Evolutionary conservation across 1,140 invertebrate species (phyloP).

Genomic region (Pachypeltis micranthus): DNA sequence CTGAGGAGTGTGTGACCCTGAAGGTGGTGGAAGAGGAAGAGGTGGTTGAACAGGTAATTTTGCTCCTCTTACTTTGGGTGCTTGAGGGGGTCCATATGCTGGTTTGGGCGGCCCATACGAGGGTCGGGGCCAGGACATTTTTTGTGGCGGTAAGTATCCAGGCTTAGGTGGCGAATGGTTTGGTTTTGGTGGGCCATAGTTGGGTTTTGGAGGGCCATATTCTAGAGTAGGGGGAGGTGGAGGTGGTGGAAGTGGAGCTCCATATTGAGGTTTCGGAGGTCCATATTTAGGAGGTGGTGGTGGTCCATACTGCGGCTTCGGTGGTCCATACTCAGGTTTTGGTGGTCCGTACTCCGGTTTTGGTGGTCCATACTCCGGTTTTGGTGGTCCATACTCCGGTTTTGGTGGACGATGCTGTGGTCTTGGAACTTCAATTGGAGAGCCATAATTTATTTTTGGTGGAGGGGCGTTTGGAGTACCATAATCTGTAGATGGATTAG

Average conservation of each 20-base stretch:
- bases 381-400: not conserved
- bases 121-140: slow-evolving; percentile 15
- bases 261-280: not conserved
- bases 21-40: not conserved
- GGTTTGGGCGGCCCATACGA: slow-evolving; percentile 18
- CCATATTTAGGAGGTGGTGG: not conserved
- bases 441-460: not conserved
- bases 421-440: not conserved
- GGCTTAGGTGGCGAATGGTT: slow-evolving; percentile 17
- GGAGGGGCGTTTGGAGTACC: not conserved
- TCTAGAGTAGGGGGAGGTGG: slow-evolving; percentile 11
- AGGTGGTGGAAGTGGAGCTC: not conserved
- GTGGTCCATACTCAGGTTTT: not conserved
- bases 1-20: not conserved
- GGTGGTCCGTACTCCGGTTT: slow-evolving; percentile 3
- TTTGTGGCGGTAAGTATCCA: slow-evolving; percentile 18
- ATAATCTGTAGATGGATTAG: not conserved
- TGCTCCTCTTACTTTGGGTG: not conserved
- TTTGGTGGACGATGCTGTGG: not conserved
- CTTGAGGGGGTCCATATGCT: slow-evolving; percentile 18
- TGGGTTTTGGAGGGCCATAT: slow-evolving; percentile 13
- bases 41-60: not conserved
- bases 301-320: not conserved
- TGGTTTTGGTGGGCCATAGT: slow-evolving; percentile 16
- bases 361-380: slow-evolving; percentile 1